These are phyloP conservation scores for Drosophila subpulchrella DNA, from an alignment of 1,140 invertebrate species.

Conservation along the genomic window DNA sequence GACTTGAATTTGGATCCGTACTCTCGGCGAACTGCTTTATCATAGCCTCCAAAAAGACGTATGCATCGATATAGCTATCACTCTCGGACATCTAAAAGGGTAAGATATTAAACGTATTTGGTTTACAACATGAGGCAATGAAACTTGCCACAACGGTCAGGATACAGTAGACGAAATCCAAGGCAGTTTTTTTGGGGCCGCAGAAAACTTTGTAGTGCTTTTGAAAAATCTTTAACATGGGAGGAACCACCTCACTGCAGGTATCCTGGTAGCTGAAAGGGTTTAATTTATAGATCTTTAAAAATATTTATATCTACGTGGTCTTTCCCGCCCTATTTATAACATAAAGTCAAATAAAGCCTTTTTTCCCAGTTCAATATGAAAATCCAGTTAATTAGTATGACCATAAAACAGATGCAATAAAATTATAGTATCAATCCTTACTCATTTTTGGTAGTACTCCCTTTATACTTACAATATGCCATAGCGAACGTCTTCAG, in stretches of 20 bases:
- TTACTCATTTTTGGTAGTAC: no score
- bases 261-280: constrained; percentile 42
- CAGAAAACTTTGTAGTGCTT: constrained; percentile 42
- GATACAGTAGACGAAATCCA: constrained; percentile 42
- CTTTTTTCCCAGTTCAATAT: no score
- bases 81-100: constrained; percentile 28
- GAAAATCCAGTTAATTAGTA: background rate
- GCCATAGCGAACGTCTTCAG: constrained; percentile 45
- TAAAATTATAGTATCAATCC: no score
- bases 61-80: constrained; percentile 20
- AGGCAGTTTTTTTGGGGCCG: constrained; percentile 23
- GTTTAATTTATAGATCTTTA: background rate
- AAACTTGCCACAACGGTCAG: constrained; percentile 30
- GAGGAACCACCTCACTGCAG: constrained; percentile 21
- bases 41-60: constrained; percentile 42
- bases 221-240: constrained; percentile 56
- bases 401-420: no score
- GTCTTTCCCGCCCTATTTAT: no score
- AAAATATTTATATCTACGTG: no score
- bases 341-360: no score
- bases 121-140: background rate
- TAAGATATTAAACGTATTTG: background rate
- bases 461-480: constrained; percentile 46
- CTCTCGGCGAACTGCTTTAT: constrained; percentile 25
- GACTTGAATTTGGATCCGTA: constrained; percentile 10